Percentiles rank a stretch among this genome's conserved stretches.
Evolutionary conservation across 2,113 vertebrate species (phyloP).

Genomic region (Guaruba guarouba): DNA sequence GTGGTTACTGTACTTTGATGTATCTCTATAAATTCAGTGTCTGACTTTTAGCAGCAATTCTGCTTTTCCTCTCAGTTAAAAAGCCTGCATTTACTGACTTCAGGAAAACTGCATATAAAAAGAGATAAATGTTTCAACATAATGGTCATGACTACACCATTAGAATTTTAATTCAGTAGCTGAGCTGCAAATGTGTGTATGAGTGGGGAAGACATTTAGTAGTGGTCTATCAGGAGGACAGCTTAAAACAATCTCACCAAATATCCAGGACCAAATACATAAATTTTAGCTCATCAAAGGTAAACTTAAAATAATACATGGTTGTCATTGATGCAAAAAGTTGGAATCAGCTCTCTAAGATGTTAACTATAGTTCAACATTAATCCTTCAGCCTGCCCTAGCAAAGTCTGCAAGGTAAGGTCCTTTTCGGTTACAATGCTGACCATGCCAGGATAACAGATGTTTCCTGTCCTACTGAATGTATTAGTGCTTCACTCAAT

Average conservation of each 20-base stretch:
- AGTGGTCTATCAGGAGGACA: not conserved
- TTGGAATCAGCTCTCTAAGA: not conserved
- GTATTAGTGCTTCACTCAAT: not conserved
- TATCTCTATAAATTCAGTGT: not conserved
- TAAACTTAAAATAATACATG: not conserved
- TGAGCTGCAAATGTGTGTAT: not conserved
- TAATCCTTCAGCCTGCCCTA: not conserved
- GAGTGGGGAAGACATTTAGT: not conserved
- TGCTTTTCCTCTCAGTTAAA: not conserved
- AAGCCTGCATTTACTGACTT: not conserved
- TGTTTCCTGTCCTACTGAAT: not conserved
- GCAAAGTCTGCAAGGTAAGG: not conserved
- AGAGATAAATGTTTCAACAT: not conserved
- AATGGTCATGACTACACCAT: not conserved
- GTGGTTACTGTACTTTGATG: not conserved
- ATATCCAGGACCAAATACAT: not conserved
- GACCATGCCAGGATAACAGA: not conserved
- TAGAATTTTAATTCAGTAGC: not conserved
- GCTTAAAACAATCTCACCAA: not conserved
- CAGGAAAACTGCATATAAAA: not conserved
- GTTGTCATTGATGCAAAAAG: not conserved
- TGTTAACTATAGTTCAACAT: not conserved
- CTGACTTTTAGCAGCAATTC: not conserved
- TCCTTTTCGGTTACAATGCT: not conserved
- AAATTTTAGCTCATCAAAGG: not conserved